Base-by-base conservation (phyloP, 2,797 vertebrate species). In the Ctenosaura bakeri region DNA sequence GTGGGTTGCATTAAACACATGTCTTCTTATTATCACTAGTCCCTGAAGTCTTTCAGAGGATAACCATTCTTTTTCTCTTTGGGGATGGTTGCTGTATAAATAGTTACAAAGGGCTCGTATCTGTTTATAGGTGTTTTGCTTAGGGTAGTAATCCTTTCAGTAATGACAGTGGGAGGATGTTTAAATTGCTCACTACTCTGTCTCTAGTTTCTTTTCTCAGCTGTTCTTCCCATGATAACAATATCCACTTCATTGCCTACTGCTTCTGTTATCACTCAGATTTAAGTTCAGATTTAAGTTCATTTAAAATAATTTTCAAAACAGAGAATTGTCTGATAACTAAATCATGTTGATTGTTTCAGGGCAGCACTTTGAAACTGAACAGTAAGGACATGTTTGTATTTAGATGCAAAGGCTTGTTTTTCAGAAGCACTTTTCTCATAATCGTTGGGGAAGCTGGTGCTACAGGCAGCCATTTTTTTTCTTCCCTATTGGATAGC, bases 131-230 rank as follows among this genome's bases (percentile, higher is more conserved):
- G 71, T 73, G 81, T 87, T 79, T 85, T 87, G 79, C 52, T 20
- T 7, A 0, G 79, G 66, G 20, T 16, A 89, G 59, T 90, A 32
- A 83, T 52, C 62, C 88, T 56, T 32, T 22, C 42, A 83, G 20
- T 90, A 80, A 83, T 86, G 85, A 42, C 83, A 20, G n/a, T 32
- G 50, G 74, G 46, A 83, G 42, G 50, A 52, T 0, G 1, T 82
- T 91, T 74, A 26, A 91, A 52, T 85, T 18, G 52, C 38, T 9
- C 32, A 26, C 83, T 93, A 79, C 16, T 92, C 78, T 91, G 5
- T 22, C 86, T 93, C 42, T 64, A 50, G 73, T 95, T 92, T 35
- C 54, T 56, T 92, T 50, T 64, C 66, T 77, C 87, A 18, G 89
- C 89, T 93, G 59, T 78, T 87, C 79, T 92, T 95, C 59, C 0